Evolutionary conservation across 2,888 invertebrate genomes (phyloP).

Genomic region (Synergus itoensis): DNA sequence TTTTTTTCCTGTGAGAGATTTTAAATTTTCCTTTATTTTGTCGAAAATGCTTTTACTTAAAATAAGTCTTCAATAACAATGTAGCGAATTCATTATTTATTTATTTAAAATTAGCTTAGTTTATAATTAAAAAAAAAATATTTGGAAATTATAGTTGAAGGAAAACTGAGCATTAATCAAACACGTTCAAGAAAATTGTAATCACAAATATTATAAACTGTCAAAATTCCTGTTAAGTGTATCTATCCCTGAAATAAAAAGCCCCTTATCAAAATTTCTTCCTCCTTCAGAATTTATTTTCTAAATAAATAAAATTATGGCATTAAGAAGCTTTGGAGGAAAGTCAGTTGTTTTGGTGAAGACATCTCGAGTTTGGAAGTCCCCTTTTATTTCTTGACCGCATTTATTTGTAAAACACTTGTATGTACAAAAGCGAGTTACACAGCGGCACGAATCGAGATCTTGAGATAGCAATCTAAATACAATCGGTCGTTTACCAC

Average conservation of each 20-base stretch:
- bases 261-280: too few species aligned
- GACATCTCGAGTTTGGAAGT: conserved; percentile 12
- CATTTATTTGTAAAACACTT: conserved; percentile 39
- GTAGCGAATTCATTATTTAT: not conserved
- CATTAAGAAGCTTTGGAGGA: not conserved
- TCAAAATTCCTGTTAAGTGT: not conserved
- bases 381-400: conserved; percentile 12
- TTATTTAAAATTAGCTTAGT: not conserved
- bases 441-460: conserved; percentile 26
- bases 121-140: not conserved
- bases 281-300: too few species aligned
- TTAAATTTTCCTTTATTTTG: not conserved
- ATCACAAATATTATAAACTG: not conserved
- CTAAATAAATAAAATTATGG: not conserved
- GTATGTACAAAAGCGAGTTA: conserved; percentile 38
- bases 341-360: conserved; percentile 36
- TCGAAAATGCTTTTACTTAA: not conserved
- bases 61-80: not conserved
- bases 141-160: not conserved
- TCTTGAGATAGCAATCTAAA: conserved; percentile 52
- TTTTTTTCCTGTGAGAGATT: too few species aligned
- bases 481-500: conserved; percentile 61
- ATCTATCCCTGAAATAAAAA: not conserved
- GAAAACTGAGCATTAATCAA: not conserved
- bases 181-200: not conserved